These are phyloP conservation scores for Barbus barbus DNA, from an alignment of 2,113 vertebrate genomes.

Conservation along the genomic window DNA sequence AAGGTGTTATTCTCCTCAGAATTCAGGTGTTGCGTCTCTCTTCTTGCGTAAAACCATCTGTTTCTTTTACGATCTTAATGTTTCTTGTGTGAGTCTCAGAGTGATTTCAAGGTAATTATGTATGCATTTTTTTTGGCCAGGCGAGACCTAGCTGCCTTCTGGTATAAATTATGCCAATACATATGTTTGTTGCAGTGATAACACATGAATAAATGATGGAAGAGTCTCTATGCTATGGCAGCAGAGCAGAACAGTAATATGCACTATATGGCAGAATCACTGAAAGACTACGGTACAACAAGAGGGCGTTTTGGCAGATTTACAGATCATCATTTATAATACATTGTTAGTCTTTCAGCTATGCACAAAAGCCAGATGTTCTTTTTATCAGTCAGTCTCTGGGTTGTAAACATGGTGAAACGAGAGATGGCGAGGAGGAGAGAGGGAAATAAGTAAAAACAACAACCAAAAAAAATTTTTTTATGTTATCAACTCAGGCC, in stretches of 20 bases:
- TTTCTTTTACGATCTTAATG: conserved; percentile 52
- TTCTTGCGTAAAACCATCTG: conserved; percentile 63
- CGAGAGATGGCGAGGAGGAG: conserved; percentile 31
- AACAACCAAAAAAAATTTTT: conserved; percentile 63
- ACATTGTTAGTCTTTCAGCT: conserved; percentile 73
- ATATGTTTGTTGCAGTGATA: conserved; percentile 45
- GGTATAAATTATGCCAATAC: conserved; percentile 48
- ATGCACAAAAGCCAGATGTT: conserved; percentile 80
- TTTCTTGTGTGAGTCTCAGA: conserved; percentile 37
- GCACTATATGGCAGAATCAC: conserved; percentile 65
- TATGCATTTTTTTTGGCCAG: conserved; percentile 32
- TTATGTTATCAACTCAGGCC: conserved; percentile 66
- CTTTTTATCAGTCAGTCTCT: conserved; percentile 62
- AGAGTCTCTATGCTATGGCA: conserved; percentile 40
- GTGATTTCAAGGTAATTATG: conserved; percentile 40
- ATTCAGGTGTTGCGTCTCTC: conserved; percentile 66
- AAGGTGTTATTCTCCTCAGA: conserved; percentile 62
- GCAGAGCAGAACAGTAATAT: conserved; percentile 42
- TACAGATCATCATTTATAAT: conserved; percentile 78
- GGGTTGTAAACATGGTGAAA: conserved; percentile 68
- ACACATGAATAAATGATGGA: conserved; percentile 49
- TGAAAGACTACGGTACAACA: conserved; percentile 60
- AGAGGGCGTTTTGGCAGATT: conserved; percentile 71
- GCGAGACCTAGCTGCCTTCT: conserved; percentile 41
- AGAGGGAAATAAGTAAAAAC: conserved; percentile 6